A percentile compares a stretch with the other conserved stretches of the same genome.
Evolutionary conservation across 2,113 vertebrate genomes (phyloP).

Genomic region (Labrus mixtus): DNA sequence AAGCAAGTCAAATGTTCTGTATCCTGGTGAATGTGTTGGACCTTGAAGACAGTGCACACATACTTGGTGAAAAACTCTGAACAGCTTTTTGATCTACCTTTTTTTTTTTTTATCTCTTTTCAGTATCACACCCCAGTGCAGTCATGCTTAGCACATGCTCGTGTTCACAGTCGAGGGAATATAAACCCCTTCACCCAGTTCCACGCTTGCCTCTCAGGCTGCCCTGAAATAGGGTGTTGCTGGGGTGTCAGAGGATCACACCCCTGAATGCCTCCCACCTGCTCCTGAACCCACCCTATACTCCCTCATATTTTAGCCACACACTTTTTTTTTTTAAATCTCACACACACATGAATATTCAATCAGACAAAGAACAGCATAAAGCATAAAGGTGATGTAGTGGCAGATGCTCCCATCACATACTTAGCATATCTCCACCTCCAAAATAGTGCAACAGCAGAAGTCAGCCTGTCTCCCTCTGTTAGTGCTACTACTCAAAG

Average conservation of each 20-base stretch:
- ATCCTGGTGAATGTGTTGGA: too few species aligned
- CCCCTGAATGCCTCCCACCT: slow-evolving; percentile 73
- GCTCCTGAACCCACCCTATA: slow-evolving; percentile 55
- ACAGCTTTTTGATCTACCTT: too few species aligned
- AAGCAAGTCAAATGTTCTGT: too few species aligned
- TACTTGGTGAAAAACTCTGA: too few species aligned
- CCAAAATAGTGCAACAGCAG: slow-evolving; percentile 52
- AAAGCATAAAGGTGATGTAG: slow-evolving; percentile 75
- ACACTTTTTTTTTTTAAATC: slow-evolving; percentile 1
- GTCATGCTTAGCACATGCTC: slow-evolving; percentile 63
- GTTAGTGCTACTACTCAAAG: slow-evolving; percentile 27
- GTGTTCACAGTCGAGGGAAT: slow-evolving; percentile 59
- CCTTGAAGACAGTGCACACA: too few species aligned
- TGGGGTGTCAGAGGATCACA: slow-evolving; percentile 80
- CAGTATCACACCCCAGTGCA: background rate
- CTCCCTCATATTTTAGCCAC: slow-evolving; percentile 45
- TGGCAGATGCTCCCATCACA: slow-evolving; percentile 74
- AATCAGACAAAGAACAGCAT: slow-evolving; percentile 65
- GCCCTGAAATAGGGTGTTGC: slow-evolving; percentile 80
- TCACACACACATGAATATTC: slow-evolving; percentile 12
- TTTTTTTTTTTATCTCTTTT: background rate
- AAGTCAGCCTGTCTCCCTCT: slow-evolving; percentile 22
- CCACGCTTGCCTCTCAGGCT: slow-evolving; percentile 52
- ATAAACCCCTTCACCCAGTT: slow-evolving; percentile 54
- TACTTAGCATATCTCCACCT: slow-evolving; percentile 72